Conservation (phyloP, 1,140 invertebrate genomes). For the Camponotus pennsylvanicus region DNA sequence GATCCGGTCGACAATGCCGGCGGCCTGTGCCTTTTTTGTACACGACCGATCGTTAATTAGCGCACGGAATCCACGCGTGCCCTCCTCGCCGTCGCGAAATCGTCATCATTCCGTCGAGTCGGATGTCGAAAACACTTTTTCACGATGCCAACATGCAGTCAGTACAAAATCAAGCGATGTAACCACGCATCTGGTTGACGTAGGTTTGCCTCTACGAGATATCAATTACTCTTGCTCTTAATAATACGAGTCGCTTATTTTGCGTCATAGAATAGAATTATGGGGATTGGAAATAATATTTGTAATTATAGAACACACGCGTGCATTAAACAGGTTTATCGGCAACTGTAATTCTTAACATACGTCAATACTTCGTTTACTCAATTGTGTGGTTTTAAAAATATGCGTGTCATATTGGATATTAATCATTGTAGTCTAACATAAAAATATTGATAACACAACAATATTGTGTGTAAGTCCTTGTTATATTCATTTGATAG, state of each 20-base stretch:
- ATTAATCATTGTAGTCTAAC: slow-evolving; percentile 32
- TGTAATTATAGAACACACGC: slow-evolving; percentile 27
- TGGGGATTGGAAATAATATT: slow-evolving; percentile 24
- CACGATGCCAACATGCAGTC: slow-evolving; percentile 1
- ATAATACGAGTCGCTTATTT: slow-evolving; percentile 30
- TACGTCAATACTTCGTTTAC: slow-evolving; percentile 48
- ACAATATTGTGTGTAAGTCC: neutral
- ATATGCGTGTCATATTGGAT: neutral
- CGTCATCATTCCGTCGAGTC: slow-evolving; percentile 59
- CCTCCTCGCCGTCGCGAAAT: slow-evolving; percentile 66
- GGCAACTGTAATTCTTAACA: slow-evolving; percentile 24
- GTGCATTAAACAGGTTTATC: slow-evolving; percentile 11
- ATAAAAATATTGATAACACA: neutral
- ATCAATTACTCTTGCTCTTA: slow-evolving; percentile 46
- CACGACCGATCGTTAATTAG: slow-evolving; percentile 76
- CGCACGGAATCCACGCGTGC: slow-evolving; percentile 70
- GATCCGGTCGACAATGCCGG: slow-evolving; percentile 72
- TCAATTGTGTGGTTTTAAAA: slow-evolving; percentile 30
- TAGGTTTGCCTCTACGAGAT: neutral
- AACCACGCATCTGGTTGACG: slow-evolving; percentile 49
- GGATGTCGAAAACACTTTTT: slow-evolving; percentile 53
- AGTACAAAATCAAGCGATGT: slow-evolving; percentile 28
- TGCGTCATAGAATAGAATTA: slow-evolving; percentile 5
- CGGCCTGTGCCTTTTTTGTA: slow-evolving; percentile 68
- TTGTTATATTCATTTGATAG: neutral